Conservation (phyloP, 1,140 invertebrate species). For the Macrostomum lignano region DNA sequence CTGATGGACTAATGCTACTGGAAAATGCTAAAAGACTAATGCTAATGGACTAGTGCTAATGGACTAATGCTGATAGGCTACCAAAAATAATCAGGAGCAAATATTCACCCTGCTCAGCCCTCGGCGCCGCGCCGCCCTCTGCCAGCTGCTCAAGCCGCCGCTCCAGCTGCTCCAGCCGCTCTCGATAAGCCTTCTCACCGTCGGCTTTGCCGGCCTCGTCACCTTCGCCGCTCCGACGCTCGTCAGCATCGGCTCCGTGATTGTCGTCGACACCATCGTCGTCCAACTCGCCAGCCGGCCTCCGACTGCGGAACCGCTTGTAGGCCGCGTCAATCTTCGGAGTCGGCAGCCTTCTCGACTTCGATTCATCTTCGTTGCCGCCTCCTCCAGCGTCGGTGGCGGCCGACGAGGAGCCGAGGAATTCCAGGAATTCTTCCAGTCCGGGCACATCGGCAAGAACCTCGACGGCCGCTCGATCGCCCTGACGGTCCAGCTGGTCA, state of each 20-base stretch:
- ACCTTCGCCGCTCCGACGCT: background rate
- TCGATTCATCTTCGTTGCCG: too few species aligned
- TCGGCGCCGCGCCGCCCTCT: too few species aligned
- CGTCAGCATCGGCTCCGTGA: background rate
- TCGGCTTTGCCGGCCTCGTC: background rate
- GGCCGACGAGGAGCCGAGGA: background rate
- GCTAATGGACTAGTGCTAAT: too few species aligned
- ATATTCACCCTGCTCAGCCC: too few species aligned
- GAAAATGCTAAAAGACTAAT: too few species aligned
- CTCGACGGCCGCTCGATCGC: background rate
- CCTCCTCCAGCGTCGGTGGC: too few species aligned
- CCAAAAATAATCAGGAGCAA: too few species aligned
- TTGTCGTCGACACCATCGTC: background rate
- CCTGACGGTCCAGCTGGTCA: background rate
- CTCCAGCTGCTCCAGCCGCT: too few species aligned
- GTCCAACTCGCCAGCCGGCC: background rate
- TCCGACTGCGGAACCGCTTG: background rate
- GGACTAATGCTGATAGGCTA: too few species aligned
- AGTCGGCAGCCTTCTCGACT: background rate
- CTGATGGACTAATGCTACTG: too few species aligned
- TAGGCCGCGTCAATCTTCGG: background rate
- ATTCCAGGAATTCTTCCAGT: background rate
- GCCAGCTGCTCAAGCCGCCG: too few species aligned
- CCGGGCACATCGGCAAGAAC: background rate
- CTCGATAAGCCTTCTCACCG: too few species aligned